Evolutionary conservation across 2,888 invertebrate genomes (phyloP).

Genomic region (Drosophila rellima): DNA sequence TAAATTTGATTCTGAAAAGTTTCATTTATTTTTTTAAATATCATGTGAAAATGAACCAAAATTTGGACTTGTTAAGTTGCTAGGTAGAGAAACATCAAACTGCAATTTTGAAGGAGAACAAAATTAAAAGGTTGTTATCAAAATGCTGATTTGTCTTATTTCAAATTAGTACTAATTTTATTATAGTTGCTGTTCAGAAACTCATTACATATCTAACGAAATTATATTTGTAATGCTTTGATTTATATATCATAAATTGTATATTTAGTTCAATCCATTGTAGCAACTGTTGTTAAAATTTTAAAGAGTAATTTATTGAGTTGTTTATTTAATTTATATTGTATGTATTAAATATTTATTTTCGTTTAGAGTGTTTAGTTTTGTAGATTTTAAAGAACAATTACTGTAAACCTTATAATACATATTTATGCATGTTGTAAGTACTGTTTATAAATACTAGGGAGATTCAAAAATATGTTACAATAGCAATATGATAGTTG

Average conservation of each 20-base stretch:
- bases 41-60: too few relatives aligned
- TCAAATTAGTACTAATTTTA: too few relatives aligned
- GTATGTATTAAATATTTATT: slow-evolving; percentile 48
- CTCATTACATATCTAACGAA: too few relatives aligned
- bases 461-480: slow-evolving; percentile 61
- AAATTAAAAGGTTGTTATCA: too few relatives aligned
- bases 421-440: slow-evolving; percentile 21
- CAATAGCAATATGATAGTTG: slow-evolving; percentile 62
- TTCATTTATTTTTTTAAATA: too few relatives aligned
- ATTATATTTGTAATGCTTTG: too few relatives aligned
- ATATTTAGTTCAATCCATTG: neutral
- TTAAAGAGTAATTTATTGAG: slow-evolving; percentile 15
- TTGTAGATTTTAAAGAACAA: slow-evolving; percentile 55
- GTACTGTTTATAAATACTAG: slow-evolving; percentile 41
- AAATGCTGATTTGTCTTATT: too few relatives aligned
- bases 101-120: too few relatives aligned
- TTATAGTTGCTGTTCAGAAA: too few relatives aligned
- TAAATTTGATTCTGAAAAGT: too few relatives aligned
- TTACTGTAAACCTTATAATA: slow-evolving; percentile 32
- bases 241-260: neutral
- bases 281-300: neutral
- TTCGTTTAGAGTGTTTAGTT: slow-evolving; percentile 55
- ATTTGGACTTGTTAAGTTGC: too few relatives aligned
- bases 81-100: too few relatives aligned
- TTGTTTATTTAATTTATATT: slow-evolving; percentile 18